These are phyloP conservation scores for Parnassius apollo DNA, from an alignment of 2,888 invertebrate genomes.

Conservation along the genomic window DNA sequence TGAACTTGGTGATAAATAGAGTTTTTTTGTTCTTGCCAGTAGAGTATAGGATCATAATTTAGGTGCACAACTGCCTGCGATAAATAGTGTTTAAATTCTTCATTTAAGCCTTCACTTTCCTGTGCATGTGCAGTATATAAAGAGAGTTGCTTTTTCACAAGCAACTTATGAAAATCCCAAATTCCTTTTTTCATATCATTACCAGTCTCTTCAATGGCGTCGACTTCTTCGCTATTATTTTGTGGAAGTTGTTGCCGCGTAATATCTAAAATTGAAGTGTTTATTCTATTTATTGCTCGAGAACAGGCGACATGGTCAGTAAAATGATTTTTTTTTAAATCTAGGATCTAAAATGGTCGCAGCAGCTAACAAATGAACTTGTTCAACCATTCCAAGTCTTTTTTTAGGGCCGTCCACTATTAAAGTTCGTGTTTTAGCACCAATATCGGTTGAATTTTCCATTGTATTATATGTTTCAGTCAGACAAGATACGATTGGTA, in stretches of 20 bases:
- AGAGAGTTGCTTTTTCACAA: slow-evolving; percentile 36
- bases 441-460: slow-evolving; percentile 34
- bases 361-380: slow-evolving; percentile 37
- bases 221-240: slow-evolving; percentile 35
- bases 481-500: slow-evolving; percentile 38
- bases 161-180: slow-evolving; percentile 34
- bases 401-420: background rate
- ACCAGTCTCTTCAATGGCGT: slow-evolving; percentile 30
- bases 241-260: slow-evolving; percentile 33
- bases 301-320: slow-evolving; percentile 34
- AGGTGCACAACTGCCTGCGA: slow-evolving; percentile 43
- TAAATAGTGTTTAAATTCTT: slow-evolving; percentile 44
- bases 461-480: slow-evolving; percentile 40
- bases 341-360: slow-evolving; percentile 38
- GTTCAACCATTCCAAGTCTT: slow-evolving; percentile 32
- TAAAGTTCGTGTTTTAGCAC: slow-evolving; percentile 30
- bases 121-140: slow-evolving; percentile 33
- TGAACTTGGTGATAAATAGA: slow-evolving; percentile 40
- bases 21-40: slow-evolving; percentile 42
- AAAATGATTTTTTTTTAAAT: slow-evolving; percentile 37
- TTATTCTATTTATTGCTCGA: slow-evolving; percentile 35
- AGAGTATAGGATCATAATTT: slow-evolving; percentile 40
- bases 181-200: slow-evolving; percentile 29
- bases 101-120: slow-evolving; percentile 37
- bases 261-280: slow-evolving; percentile 37